Percentiles rank a stretch among this genome's conserved stretches.
These are phyloP conservation scores for Ctena decussata DNA, from an alignment of 2,888 invertebrate species.

Conservation along the genomic window DNA sequence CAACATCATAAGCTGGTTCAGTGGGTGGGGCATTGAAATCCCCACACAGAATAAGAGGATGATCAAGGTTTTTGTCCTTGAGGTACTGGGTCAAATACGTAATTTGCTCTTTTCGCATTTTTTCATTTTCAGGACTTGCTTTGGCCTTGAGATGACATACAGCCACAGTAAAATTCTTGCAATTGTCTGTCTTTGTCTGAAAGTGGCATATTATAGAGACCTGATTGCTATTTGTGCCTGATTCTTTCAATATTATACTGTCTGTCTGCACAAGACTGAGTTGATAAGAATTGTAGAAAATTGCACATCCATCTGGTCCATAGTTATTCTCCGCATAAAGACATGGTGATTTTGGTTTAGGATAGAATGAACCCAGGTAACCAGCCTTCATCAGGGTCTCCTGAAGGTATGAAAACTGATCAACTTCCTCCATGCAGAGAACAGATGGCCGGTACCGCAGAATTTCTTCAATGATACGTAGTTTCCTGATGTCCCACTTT, in stretches of 20 bases:
- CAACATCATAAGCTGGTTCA: constrained; percentile 91
- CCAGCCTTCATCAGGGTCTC: constrained; percentile 90
- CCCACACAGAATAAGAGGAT: constrained; percentile 91
- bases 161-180: constrained; percentile 89
- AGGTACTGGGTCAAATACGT: constrained; percentile 73
- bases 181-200: constrained; percentile 37
- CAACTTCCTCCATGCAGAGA: constrained; percentile 93
- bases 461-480: constrained; percentile 91
- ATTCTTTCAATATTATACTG: constrained; percentile 69
- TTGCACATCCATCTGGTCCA: constrained; percentile 93
- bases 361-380: constrained; percentile 91
- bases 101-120: constrained; percentile 78
- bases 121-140: constrained; percentile 87
- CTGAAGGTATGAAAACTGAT: constrained; percentile 91
- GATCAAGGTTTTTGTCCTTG: constrained; percentile 50
- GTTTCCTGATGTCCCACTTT: constrained; percentile 91
- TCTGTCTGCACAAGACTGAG: constrained; percentile 88
- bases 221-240: constrained; percentile 75
- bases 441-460: constrained; percentile 91
- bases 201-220: constrained; percentile 89
- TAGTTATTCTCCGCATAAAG: constrained; percentile 91
- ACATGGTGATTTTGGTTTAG: constrained; percentile 93
- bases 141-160: constrained; percentile 93
- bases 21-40: constrained; percentile 93
- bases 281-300: constrained; percentile 91